These are phyloP conservation scores for Scrobipalpa costella DNA, from an alignment of 2,888 invertebrate species.

Conservation along the genomic window DNA sequence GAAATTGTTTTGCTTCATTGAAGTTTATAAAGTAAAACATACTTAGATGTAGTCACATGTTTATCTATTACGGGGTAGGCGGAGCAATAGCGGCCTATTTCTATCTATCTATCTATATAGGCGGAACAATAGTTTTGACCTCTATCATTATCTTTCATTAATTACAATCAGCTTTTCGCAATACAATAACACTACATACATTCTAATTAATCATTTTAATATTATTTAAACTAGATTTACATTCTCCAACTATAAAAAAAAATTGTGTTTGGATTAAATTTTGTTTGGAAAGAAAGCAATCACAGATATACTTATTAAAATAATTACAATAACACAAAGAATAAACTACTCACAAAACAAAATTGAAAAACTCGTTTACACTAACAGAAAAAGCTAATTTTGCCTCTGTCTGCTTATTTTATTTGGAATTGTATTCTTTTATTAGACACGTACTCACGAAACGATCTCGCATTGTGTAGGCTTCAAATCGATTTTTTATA, in stretches of 20 bases:
- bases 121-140: no score
- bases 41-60: not conserved
- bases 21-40: not conserved
- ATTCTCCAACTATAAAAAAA: no score
- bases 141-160: not conserved
- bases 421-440: slow-evolving; percentile 45
- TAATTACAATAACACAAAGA: no score
- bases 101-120: no score
- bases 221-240: no score
- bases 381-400: not conserved
- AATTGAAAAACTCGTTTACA: not conserved
- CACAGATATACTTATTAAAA: no score
- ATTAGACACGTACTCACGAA: slow-evolving; percentile 56
- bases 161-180: not conserved
- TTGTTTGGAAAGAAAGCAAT: no score
- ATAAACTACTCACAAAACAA: not conserved
- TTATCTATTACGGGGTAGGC: no score
- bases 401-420: slow-evolving; percentile 23
- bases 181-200: not conserved
- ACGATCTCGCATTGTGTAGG: slow-evolving; percentile 42
- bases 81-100: no score
- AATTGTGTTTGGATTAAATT: no score
- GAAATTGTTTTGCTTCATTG: not conserved
- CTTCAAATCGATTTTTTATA: slow-evolving; percentile 36
- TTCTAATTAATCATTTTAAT: not conserved